Percentiles rank a stretch among this genome's conserved stretches.
Evolutionary conservation across 1,140 invertebrate species (phyloP).

Genomic region (Pemphigus obesinymphae): DNA sequence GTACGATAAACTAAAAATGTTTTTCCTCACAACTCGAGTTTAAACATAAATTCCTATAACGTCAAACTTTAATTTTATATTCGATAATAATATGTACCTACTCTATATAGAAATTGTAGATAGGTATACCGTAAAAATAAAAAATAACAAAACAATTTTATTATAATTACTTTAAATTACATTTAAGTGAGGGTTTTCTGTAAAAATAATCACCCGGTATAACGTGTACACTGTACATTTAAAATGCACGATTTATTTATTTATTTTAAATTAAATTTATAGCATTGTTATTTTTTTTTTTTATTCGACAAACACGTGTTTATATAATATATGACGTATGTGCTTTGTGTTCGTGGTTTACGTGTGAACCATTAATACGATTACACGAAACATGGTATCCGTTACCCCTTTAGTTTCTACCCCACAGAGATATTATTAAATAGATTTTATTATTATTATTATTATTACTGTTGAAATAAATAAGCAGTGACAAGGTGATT

Average conservation of each 20-base stretch:
- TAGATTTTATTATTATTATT: not conserved
- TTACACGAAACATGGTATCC: not conserved
- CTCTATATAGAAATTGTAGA: too few relatives aligned
- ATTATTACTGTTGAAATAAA: not conserved
- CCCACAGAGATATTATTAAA: conserved; percentile 17
- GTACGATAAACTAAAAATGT: too few relatives aligned
- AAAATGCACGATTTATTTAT: not conserved
- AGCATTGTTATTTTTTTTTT: not conserved
- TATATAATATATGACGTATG: not conserved
- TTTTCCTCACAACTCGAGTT: too few relatives aligned
- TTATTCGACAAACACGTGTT: not conserved
- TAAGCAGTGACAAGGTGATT: conserved; percentile 12
- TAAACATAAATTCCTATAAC: too few relatives aligned
- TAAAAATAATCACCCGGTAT: too few relatives aligned
- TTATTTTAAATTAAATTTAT: not conserved
- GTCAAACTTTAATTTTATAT: too few relatives aligned
- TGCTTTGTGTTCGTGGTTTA: not conserved
- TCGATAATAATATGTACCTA: too few relatives aligned
- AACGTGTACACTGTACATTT: too few relatives aligned
- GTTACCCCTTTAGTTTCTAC: conserved; percentile 15
- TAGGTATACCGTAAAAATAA: too few relatives aligned
- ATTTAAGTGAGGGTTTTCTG: too few relatives aligned
- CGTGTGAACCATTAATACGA: conserved; percentile 3
- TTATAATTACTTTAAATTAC: too few relatives aligned
- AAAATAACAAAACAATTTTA: too few relatives aligned